A percentile compares a stretch with the other conserved stretches of the same genome.
These are phyloP conservation scores for Balearica regulorum DNA, from an alignment of 2,797 vertebrate genomes.

Conservation along the genomic window DNA sequence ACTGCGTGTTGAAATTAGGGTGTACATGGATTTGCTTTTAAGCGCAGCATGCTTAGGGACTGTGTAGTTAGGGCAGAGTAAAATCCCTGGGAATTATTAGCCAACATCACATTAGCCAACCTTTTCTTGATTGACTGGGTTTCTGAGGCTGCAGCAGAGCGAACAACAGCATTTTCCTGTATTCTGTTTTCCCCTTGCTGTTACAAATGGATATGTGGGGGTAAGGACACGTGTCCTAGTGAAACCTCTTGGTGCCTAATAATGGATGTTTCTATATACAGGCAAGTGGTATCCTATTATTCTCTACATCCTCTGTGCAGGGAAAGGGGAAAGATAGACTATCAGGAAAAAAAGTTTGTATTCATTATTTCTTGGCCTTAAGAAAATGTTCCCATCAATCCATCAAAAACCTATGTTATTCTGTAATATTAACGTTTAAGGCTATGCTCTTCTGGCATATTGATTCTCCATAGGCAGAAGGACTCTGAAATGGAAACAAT, in stretches of 20 bases:
- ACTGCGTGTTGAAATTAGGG: neutral
- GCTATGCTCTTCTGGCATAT: slow-evolving; percentile 72
- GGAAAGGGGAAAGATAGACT: slow-evolving; percentile 24
- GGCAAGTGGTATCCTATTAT: slow-evolving; percentile 46
- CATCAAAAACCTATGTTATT: slow-evolving; percentile 77
- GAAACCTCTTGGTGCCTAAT: slow-evolving; percentile 45
- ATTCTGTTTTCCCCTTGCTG: slow-evolving; percentile 32
- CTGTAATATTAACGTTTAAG: slow-evolving; percentile 78
- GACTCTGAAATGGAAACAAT: slow-evolving; percentile 76
- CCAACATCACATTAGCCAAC: neutral
- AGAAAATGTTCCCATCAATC: slow-evolving; percentile 74
- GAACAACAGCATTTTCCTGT: slow-evolving; percentile 18
- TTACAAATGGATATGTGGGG: neutral
- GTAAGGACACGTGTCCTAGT: neutral
- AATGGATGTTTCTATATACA: slow-evolving; percentile 56
- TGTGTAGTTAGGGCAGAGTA: neutral
- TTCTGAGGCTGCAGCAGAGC: slow-evolving; percentile 1
- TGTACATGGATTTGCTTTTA: slow-evolving; percentile 44
- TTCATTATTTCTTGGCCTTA: slow-evolving; percentile 72
- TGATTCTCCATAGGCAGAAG: slow-evolving; percentile 75
- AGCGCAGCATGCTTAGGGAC: neutral
- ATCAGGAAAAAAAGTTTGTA: slow-evolving; percentile 53
- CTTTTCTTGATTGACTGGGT: slow-evolving; percentile 45
- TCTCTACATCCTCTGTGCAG: slow-evolving; percentile 6
- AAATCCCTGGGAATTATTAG: slow-evolving; percentile 49